A percentile compares a stretch with the other conserved stretches of the same genome.
Evolutionary conservation across 1,140 invertebrate genomes (phyloP).

Genomic region (Bursaphelenchus mucronatus): DNA sequence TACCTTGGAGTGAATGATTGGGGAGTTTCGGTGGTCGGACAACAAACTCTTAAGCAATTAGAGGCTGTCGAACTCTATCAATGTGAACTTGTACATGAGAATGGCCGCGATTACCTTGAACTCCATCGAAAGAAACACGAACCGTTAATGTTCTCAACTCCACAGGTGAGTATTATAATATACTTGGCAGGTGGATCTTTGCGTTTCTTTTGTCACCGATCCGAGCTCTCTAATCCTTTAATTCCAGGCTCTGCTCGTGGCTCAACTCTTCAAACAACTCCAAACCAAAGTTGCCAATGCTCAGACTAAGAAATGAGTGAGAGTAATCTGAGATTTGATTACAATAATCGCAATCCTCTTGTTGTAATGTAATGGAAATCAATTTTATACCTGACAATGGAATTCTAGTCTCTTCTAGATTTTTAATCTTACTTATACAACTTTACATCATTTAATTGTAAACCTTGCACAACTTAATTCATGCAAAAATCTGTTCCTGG

Average conservation of each 20-base stretch:
- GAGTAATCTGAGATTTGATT: too few relatives aligned
- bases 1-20: constrained; percentile 39
- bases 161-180: constrained; percentile 3
- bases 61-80: constrained; percentile 35
- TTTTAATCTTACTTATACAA: too few relatives aligned
- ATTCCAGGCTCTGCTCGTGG: constrained; percentile 39
- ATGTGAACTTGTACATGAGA: background rate
- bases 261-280: constrained; percentile 38
- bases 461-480: too few relatives aligned
- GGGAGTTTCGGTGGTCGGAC: constrained; percentile 34
- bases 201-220: too few relatives aligned
- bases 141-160: constrained; percentile 14
- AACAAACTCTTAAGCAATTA: constrained; percentile 37
- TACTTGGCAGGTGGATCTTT: too few relatives aligned
- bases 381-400: too few relatives aligned
- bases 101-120: constrained; percentile 1
- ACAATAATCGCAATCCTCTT: too few relatives aligned
- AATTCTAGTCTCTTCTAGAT: too few relatives aligned
- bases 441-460: too few relatives aligned
- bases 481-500: too few relatives aligned
- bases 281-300: constrained; percentile 30
- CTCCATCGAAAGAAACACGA: constrained; percentile 15
- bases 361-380: too few relatives aligned
- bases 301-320: too few relatives aligned
- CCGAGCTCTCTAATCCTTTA: background rate